Conservation (phyloP, 2,888 invertebrate species). For the Unio delphinus region DNA sequence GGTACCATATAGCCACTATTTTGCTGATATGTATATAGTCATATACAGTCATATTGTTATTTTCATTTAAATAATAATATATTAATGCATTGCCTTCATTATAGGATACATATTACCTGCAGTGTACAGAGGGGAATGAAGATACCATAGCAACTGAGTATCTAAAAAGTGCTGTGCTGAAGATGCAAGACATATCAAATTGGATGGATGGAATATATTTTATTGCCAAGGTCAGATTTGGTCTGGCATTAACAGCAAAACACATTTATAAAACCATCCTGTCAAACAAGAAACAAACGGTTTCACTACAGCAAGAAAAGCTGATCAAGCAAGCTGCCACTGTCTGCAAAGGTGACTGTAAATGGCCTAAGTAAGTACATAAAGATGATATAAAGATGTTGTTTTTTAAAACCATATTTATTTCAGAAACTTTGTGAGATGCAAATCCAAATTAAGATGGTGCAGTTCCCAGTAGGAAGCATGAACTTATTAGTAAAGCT, state of each 20-base stretch:
- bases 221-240: conserved; percentile 43
- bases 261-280: conserved; percentile 27
- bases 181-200: conserved; percentile 15
- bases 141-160: conserved; percentile 20
- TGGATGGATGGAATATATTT: conserved; percentile 35
- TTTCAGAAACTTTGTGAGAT: no score
- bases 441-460: no score
- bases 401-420: no score
- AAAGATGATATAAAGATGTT: background rate
- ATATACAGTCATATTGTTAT: no score
- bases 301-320: conserved; percentile 10
- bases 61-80: no score
- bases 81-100: background rate
- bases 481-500: no score
- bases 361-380: conserved; percentile 30
- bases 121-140: conserved; percentile 11
- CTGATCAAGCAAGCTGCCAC: conserved; percentile 38
- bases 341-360: conserved; percentile 18
- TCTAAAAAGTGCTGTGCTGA: conserved; percentile 13
- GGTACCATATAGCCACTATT: no score
- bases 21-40: no score
- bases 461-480: no score
- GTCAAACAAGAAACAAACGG: conserved; percentile 8
- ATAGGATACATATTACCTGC: conserved; percentile 27
- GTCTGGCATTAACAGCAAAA: conserved; percentile 41